A percentile compares a stretch with the other conserved stretches of the same genome.
These are phyloP conservation scores for Carposina sasakii DNA, from an alignment of 1,140 invertebrate species.

Conservation along the genomic window DNA sequence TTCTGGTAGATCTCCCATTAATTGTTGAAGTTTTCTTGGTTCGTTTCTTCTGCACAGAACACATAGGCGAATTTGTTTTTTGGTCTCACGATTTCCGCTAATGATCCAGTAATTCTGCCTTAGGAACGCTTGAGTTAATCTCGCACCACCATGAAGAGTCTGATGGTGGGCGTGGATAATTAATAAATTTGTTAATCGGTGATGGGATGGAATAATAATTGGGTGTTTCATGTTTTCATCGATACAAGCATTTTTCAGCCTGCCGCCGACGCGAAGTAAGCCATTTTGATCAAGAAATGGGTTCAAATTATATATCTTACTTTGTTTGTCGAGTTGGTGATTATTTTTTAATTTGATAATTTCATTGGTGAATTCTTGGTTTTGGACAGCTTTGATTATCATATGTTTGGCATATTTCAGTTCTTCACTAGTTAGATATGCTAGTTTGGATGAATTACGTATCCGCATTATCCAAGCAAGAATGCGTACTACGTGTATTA, in stretches of 20 bases:
- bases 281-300: slow-evolving; percentile 16
- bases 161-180: slow-evolving; percentile 21
- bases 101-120: slow-evolving; percentile 34
- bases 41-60: slow-evolving; percentile 17
- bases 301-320: slow-evolving; percentile 7
- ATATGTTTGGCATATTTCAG: slow-evolving; percentile 4
- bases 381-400: slow-evolving; percentile 14
- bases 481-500: slow-evolving; percentile 1
- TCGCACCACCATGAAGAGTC: slow-evolving; percentile 28
- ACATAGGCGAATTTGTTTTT: slow-evolving; percentile 14
- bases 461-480: slow-evolving; percentile 12
- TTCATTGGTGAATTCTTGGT: slow-evolving; percentile 7
- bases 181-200: slow-evolving; percentile 20
- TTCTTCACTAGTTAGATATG: slow-evolving; percentile 4
- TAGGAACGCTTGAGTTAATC: slow-evolving; percentile 21
- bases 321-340: slow-evolving; percentile 1
- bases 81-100: slow-evolving; percentile 10
- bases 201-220: slow-evolving; percentile 16
- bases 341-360: background rate
- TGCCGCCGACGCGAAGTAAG: slow-evolving; percentile 27
- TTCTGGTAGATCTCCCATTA: slow-evolving; percentile 36
- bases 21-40: slow-evolving; percentile 15
- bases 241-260: slow-evolving; percentile 15
- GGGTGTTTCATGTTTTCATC: slow-evolving; percentile 14
- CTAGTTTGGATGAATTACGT: background rate